These are phyloP conservation scores for Bufo bufo DNA, from an alignment of 2,113 vertebrate genomes.

Conservation along the genomic window DNA sequence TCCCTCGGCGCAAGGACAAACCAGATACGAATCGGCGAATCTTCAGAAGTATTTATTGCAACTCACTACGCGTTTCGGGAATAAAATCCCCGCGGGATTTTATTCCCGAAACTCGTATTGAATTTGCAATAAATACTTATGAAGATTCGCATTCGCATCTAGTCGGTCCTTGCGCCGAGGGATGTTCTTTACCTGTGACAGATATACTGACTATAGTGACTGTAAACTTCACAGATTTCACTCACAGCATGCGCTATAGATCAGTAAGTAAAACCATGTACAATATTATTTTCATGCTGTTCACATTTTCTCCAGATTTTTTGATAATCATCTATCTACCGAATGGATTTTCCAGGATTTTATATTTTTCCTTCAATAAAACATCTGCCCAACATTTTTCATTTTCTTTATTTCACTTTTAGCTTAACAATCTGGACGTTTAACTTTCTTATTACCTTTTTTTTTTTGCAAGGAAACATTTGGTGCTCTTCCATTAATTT, in stretches of 20 bases:
- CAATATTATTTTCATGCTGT: conserved; percentile 34
- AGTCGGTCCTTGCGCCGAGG: too few relatives aligned
- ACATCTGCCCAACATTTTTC: conserved; percentile 44
- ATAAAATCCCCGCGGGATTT: too few relatives aligned
- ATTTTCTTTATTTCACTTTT: conserved; percentile 25
- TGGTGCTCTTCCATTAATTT: conserved; percentile 42
- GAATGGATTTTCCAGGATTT: conserved; percentile 35
- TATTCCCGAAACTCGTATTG: too few relatives aligned
- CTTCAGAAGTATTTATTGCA: too few relatives aligned
- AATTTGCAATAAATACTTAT: too few relatives aligned
- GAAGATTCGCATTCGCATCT: too few relatives aligned
- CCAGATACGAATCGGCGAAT: too few relatives aligned
- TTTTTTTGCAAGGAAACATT: conserved; percentile 29
- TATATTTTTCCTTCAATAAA: conserved; percentile 32
- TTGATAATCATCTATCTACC: conserved; percentile 34
- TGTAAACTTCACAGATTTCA: background rate
- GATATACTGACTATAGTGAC: background rate
- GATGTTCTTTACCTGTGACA: background rate
- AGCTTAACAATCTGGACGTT: conserved; percentile 34
- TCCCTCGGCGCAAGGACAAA: too few relatives aligned
- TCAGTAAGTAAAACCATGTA: conserved; percentile 24
- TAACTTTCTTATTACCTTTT: conserved; percentile 30
- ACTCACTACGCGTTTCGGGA: too few relatives aligned
- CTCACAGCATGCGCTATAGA: background rate
- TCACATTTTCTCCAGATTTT: conserved; percentile 37